Base-by-base conservation (phyloP, 2,888 invertebrate genomes). In the Platycheirus albimanus region DNA sequence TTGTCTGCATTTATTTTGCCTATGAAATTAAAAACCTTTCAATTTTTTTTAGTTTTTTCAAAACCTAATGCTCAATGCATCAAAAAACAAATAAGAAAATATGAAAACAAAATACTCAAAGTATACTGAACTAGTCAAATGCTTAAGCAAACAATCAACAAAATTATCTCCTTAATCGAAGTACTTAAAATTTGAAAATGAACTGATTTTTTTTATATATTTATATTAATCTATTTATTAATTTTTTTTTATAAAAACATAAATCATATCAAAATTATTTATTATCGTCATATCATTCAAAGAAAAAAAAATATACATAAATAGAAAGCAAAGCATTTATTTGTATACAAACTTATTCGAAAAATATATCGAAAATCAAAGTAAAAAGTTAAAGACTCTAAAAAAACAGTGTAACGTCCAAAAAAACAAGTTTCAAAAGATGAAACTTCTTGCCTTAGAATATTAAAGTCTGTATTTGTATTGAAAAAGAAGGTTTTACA, bases 111-210 rank as follows among this genome's bases (percentile, higher is more conserved):
- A 24, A 52, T 74, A 79, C 74, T 74, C 67, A 63, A 79, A 69
- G 74, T 79, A 67, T 74, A 52, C 67, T 43, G 13, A 56, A 41
- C 79, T 79, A 79, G 81, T 81, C 81, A 81, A 71, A 41, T 61
- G 71, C 66, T 76, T 7, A 67, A 70, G 61, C 49, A 52, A 64
- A 56, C 4, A 54, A 64, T n/a, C 66, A 13, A 17, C 38, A 69
- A 67, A 17, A 61, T 67, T 58, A n/a, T n/a, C n/a, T 33, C 8
- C 47, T n/a, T 15, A 30, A 28, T 6, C 8, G 30, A 28, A 30
- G 45, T 61, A 61, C 45, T 61, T 58, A 58, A 36, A 54, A 45
- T 41, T 61, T 11, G n/a, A n/a, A 45, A 63, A 41, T 51, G 74
- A 75, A 69, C 79, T 75, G 63, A 69, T 71, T 78, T 71, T 64